Conservation (phyloP, 2,113 vertebrate genomes). For the Erythrolamprus reginae region DNA sequence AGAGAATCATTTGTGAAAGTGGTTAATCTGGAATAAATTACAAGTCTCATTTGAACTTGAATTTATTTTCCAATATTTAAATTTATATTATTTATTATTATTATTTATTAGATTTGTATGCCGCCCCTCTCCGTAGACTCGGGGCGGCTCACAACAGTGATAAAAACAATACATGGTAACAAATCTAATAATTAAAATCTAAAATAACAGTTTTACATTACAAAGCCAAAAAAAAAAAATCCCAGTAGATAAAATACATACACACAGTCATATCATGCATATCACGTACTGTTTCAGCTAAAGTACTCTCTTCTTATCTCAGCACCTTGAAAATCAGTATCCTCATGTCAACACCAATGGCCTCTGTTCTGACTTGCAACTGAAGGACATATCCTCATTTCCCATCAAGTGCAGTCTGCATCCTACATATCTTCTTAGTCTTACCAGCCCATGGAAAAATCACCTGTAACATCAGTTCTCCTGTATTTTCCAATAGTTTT, state of each 20-base stretch:
- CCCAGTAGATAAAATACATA: too few relatives aligned
- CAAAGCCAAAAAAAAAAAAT: too few relatives aligned
- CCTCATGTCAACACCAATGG: not conserved
- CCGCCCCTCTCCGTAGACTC: too few relatives aligned
- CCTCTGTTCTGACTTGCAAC: not conserved
- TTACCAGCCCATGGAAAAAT: not conserved
- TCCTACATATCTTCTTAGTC: not conserved
- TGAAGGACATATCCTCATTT: not conserved
- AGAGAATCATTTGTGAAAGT: not conserved
- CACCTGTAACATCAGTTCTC: not conserved
- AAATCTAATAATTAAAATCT: too few relatives aligned
- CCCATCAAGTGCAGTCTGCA: not conserved
- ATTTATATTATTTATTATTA: too few relatives aligned
- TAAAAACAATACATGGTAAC: too few relatives aligned
- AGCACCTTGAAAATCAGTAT: not conserved
- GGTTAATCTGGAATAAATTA: too few relatives aligned
- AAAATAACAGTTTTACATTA: too few relatives aligned
- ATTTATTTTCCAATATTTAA: not conserved
- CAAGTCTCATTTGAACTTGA: not conserved
- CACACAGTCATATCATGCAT: too few relatives aligned
- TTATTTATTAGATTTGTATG: too few relatives aligned
- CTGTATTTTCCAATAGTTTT: not conserved
- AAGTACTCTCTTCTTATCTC: not conserved
- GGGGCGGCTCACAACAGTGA: too few relatives aligned
- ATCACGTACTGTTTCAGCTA: not conserved